Base-by-base conservation (phyloP, 2,888 invertebrate species). In the Notodonta ziczac region DNA sequence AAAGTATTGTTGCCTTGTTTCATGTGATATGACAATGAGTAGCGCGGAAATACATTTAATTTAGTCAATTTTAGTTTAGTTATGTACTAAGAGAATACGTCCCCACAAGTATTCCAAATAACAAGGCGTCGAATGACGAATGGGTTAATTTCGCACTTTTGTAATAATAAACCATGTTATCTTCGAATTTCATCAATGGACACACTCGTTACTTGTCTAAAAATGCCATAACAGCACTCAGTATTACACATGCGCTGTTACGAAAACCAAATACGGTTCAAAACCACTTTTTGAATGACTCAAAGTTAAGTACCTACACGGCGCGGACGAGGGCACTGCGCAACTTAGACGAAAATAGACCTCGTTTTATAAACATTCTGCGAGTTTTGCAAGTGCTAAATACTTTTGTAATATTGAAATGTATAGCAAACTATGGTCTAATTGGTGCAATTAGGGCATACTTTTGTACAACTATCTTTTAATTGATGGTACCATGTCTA, bases 311-410 rank as follows among this genome's bases (percentile, higher is more conserved):
- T 62, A 48, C 16, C 12, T 46, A 57, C 44, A 59, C 14, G 66
- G 61, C 62, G 58, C 68, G 61, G 65, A 63, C 68, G 60, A 73
- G 61, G 61, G 57, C 60, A 65, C 65, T 66, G 60, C 64, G 74
- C 73, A 79, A 78, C 46, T 60, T 71, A 67, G 58, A 56, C 74
- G 66, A 80, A 84, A 78, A 77, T 72, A 72, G 78, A 60, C 48
- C 65, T 61, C 52, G 62, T 70, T 73, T 73, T 67, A 64, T 71
- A 59, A 72, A 61, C 68, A 70, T 75, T 78, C 80, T 65, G 72
- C 76, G 72, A 71, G 67, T 79, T 81, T 72, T 69, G 74, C 66
- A 78, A 79, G 60, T 58, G 59, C 56, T 57, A n/a, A 42, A 60
- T 77, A 72, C 71, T 72, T 74, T 77, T 75, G 73, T 75, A 74